Evolutionary conservation across 2,113 vertebrate genomes (phyloP), one percentile per base, ranked within the genome.

Genomic region (Fukomys damarensis): DNA sequence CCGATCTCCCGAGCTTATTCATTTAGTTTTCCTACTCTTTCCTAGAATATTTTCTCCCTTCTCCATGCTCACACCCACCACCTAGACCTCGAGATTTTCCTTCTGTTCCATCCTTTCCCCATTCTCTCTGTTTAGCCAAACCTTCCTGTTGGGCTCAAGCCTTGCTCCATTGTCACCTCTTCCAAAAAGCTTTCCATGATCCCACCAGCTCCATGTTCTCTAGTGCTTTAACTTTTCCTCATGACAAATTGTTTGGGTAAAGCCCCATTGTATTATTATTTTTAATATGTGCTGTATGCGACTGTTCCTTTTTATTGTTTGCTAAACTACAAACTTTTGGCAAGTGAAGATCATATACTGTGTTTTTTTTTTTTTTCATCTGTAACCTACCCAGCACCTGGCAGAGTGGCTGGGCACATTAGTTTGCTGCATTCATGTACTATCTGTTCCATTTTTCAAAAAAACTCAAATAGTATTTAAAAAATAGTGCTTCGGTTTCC

Each of bases 91-190:
- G 41, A 52, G 9, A 13, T 26, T 58, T 10, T 46, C 26, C 11
- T 66, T 46, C 3, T 11, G 8, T 28, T 66, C 38, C 22, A n/a
- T 3, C 11, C 17, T 9, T 77, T 79, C 49, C 11, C 8, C 3
- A 11, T 24, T 19, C 52, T 86, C 6, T 63, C 19, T 59, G 32
- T 52, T 79, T 9, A 68, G 16, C 24, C 16, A 79, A n/a, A 52
- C 5, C 12, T 8, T 76, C 5, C 32, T 32, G 7, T 46, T 38
- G 2, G 1, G 3, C 19, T 13, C 28, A 12, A 14, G 7, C 2
- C 56, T 19, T 10, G 0, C 28, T 79, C 41, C 6, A 43, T 30
- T n/a, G 24, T 52, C 4, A 10, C 6, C 13, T 86, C 81, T 68
- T 32, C 38, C 41, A 91, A 38, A 86, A 85, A 70, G 16, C 14